Base-by-base conservation (phyloP, 2,888 invertebrate species). In the Acrobasis repandana region DNA sequence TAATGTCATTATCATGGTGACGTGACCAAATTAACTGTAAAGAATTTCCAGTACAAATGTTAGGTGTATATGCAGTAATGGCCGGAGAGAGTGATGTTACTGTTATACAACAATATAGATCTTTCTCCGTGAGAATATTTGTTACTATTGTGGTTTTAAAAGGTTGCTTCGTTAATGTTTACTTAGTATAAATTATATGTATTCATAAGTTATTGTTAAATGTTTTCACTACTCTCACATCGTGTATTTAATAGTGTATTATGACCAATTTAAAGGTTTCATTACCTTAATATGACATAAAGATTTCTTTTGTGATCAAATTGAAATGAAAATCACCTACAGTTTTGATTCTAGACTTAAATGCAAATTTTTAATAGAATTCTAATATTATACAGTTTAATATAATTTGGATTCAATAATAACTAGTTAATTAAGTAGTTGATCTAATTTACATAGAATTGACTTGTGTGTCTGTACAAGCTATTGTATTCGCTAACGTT, bases 1-100 rank as follows among this genome's bases (percentile, higher is more conserved):
- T 75, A 78, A 77, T 80, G 70, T 74, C 71, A 77, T 78, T 76
- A 77, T 75, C 64, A 64, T 65, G 62, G 67, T 76, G 72, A 74
- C 73, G 74, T 76, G 74, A 75, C 72, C 72, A 71, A 69, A 73
- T 69, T 68, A 68, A 56, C 66, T 68, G 67, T 68, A 69, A 67
- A 73, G 64, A 66, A 67, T 70, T 63, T 65, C 63, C 65, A 65
- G 62, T 65, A 54, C 61, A 61, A 66, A 65, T 67, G 66, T 65
- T 62, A 65, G 61, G 65, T 58, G 63, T 62, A 57, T 60, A 54
- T 58, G 33, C 57, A 62, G 62, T 63, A 62, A 64, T 62, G 48
- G 65, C 43, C 59, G 50, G 61, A 61, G 65, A 65, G 65, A 63
- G 65, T 63, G 62, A 64, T 64, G 58, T 60, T 62, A 58, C 62